These are phyloP conservation scores for Eretmocerus hayati DNA, from an alignment of 2,888 invertebrate species.

Conservation along the genomic window DNA sequence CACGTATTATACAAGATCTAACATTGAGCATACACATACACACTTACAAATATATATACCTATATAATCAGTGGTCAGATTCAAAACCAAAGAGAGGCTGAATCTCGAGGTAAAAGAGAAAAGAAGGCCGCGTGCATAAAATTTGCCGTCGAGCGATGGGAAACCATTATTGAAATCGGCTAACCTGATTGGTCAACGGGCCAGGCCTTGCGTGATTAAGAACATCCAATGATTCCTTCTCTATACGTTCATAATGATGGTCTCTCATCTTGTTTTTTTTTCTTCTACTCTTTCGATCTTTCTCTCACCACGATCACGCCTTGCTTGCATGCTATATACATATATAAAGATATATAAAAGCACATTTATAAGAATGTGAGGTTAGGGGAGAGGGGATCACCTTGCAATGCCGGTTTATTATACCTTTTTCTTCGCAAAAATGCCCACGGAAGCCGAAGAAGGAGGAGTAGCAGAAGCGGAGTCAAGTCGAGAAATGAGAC, in stretches of 20 bases:
- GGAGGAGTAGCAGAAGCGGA: too few relatives aligned
- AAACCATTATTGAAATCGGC: constrained; percentile 39
- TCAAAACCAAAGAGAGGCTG: not conserved
- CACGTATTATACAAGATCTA: too few relatives aligned
- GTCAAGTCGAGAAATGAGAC: too few relatives aligned
- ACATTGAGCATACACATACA: not conserved
- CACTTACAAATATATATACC: not conserved
- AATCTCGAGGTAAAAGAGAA: not conserved
- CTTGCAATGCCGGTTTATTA: too few relatives aligned
- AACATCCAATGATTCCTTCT: constrained; percentile 48
- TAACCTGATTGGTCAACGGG: constrained; percentile 39
- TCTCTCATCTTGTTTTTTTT: constrained; percentile 30
- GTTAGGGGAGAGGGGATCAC: not conserved
- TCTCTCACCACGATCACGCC: too few relatives aligned
- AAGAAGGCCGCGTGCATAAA: constrained; percentile 13
- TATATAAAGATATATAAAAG: too few relatives aligned
- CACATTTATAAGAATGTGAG: not conserved
- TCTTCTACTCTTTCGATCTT: constrained; percentile 20
- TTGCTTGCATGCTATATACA: too few relatives aligned
- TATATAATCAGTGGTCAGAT: too few relatives aligned
- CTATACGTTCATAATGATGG: constrained; percentile 48
- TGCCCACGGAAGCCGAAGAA: too few relatives aligned
- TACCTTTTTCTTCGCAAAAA: too few relatives aligned
- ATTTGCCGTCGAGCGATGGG: constrained; percentile 32
- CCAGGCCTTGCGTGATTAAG: constrained; percentile 45